A percentile compares a stretch with the other conserved stretches of the same genome.
Conservation (phyloP, 2,888 invertebrate genomes). For the Nomada hirtipes region DNA sequence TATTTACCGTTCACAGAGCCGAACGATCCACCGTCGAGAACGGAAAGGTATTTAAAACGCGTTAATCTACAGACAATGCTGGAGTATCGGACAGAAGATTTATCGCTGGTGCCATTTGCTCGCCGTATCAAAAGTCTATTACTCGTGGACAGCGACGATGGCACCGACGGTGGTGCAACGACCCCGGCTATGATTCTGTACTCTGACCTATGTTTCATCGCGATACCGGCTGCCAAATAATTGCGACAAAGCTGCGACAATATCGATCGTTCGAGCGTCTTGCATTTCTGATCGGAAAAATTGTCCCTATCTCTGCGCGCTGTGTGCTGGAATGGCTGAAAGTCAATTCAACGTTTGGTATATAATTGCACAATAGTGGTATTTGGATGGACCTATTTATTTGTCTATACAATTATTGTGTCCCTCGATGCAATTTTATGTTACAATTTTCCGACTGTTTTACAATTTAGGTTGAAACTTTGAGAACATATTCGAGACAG, state of each 20-base stretch:
- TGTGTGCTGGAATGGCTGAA: too few species aligned
- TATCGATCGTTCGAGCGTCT: conserved; percentile 22
- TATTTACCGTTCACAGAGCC: conserved; percentile 34
- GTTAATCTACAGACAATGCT: conserved; percentile 41
- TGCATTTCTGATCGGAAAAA: too few species aligned
- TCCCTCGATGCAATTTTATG: too few species aligned
- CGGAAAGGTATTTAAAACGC: conserved; percentile 54
- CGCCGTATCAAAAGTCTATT: conserved; percentile 56
- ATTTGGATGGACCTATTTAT: too few species aligned
- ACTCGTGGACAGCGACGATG: conserved; percentile 39
- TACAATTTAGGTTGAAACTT: too few species aligned
- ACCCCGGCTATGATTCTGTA: conserved; percentile 22
- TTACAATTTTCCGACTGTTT: too few species aligned
- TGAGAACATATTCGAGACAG: too few species aligned
- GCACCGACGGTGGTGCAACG: conserved; percentile 28
- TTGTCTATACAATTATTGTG: too few species aligned
- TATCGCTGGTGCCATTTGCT: conserved; percentile 50
- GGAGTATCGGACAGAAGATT: conserved; percentile 42
- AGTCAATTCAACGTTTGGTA: too few species aligned
- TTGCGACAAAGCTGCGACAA: conserved; percentile 13
- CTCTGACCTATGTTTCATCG: conserved; percentile 31
- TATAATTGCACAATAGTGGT: too few species aligned
- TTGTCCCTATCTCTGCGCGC: too few species aligned
- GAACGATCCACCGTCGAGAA: conserved; percentile 10
- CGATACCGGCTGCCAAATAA: conserved; percentile 34